Conservation (phyloP, 2,888 invertebrate genomes). For the Cheilosia soror region DNA sequence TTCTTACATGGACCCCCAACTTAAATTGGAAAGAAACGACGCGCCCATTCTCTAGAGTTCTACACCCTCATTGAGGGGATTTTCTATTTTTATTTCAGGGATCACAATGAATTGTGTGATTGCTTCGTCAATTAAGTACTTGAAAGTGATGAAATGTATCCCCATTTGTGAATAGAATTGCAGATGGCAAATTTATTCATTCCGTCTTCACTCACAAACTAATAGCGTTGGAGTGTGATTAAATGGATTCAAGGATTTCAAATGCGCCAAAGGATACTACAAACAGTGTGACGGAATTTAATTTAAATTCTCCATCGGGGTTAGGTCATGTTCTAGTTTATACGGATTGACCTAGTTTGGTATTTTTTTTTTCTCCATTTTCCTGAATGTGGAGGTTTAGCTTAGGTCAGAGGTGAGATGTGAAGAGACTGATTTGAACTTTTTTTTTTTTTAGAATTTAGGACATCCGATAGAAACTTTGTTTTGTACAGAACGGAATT, state of each 20-base stretch:
- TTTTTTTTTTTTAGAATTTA: constrained; percentile 20
- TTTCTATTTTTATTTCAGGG: constrained; percentile 13
- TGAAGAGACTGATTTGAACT: constrained; percentile 32
- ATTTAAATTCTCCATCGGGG: constrained; percentile 68
- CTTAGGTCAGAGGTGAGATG: constrained; percentile 47
- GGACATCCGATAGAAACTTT: constrained; percentile 41
- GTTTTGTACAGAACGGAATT: constrained; percentile 16
- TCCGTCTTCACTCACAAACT: constrained; percentile 12
- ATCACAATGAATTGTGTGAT: constrained; percentile 42
- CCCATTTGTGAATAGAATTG: not conserved
- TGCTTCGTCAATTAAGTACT: constrained; percentile 48
- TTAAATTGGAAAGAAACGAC: constrained; percentile 28
- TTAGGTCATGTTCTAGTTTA: constrained; percentile 71
- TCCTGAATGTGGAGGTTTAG: constrained; percentile 4
- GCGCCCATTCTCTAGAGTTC: not conserved
- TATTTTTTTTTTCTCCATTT: constrained; percentile 14
- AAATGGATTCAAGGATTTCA: constrained; percentile 65
- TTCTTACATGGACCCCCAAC: constrained; percentile 38
- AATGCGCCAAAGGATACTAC: constrained; percentile 36
- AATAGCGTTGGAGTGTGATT: constrained; percentile 55
- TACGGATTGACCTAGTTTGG: constrained; percentile 52
- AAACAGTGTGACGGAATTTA: constrained; percentile 57
- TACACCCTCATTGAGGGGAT: constrained; percentile 19
- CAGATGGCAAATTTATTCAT: constrained; percentile 34
- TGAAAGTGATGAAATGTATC: not conserved